Conservation (phyloP, 2,113 vertebrate genomes). For the Onychostruthus taczanowskii region DNA sequence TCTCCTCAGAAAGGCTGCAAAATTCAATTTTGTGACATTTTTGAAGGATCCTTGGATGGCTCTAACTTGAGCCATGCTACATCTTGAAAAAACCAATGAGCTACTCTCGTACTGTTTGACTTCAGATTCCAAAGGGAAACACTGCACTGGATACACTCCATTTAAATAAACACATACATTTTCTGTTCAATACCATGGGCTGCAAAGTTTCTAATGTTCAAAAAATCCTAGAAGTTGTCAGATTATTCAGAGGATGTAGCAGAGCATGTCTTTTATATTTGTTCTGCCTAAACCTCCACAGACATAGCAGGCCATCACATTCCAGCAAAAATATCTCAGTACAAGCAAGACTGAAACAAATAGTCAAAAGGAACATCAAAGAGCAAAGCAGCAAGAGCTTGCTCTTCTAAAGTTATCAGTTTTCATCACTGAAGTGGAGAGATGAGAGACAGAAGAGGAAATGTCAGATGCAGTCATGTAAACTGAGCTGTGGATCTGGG, state of each 20-base stretch:
- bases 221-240: not conserved
- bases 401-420: not conserved
- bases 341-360: not conserved
- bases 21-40: not conserved
- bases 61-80: not conserved
- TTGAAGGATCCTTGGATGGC: not conserved
- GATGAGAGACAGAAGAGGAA: not conserved
- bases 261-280: not conserved
- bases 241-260: not conserved
- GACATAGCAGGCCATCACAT: not conserved
- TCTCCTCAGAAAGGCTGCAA: not conserved
- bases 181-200: not conserved
- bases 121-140: not conserved
- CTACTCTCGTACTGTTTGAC: fast-evolving
- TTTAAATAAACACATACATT: not conserved
- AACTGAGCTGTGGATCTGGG: not conserved
- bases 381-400: not conserved
- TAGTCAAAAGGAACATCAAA: not conserved
- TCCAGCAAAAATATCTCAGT: not conserved
- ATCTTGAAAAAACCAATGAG: not conserved
- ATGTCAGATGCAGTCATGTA: not conserved
- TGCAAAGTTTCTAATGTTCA: not conserved
- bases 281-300: not conserved
- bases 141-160: not conserved
- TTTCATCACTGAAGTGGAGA: not conserved